phyloP scores from a whole-genome alignment of 2,113 vertebrate species.

The Coptodon bakossiorum region DNA sequence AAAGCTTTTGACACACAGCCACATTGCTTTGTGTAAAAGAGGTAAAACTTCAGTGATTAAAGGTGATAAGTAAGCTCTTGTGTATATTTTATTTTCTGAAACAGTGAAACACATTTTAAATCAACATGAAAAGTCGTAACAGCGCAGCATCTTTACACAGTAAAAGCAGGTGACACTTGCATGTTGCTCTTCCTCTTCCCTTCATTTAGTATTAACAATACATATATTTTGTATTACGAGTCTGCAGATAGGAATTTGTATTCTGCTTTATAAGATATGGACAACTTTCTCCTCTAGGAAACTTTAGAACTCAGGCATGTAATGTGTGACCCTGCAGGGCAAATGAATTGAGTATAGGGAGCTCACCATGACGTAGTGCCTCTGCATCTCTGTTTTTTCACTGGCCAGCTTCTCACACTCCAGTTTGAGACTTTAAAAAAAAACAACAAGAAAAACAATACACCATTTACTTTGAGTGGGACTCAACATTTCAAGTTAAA shows the following conservation, averaged over 20 bases:
- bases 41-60: not conserved
- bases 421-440: conserved; percentile 83
- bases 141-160: not conserved
- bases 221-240: not conserved
- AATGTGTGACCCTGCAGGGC: not conserved
- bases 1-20: not conserved
- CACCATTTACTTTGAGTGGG: not conserved
- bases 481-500: not conserved
- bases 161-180: not conserved
- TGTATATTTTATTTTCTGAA: not conserved
- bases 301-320: not conserved
- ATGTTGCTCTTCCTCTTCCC: not conserved
- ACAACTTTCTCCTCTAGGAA: not conserved
- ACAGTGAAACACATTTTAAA: not conserved
- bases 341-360: not conserved
- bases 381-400: conserved; percentile 98
- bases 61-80: not conserved
- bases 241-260: not conserved
- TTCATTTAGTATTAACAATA: not conserved
- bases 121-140: not conserved
- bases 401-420: conserved; percentile 97
- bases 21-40: not conserved
- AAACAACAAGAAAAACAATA: not conserved
- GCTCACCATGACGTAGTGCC: conserved; percentile 97
- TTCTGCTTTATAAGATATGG: not conserved